A percentile compares a stretch with the other conserved stretches of the same genome.
Conservation (phyloP, 2,888 invertebrate species). For the Neoaliturus tenellus region DNA sequence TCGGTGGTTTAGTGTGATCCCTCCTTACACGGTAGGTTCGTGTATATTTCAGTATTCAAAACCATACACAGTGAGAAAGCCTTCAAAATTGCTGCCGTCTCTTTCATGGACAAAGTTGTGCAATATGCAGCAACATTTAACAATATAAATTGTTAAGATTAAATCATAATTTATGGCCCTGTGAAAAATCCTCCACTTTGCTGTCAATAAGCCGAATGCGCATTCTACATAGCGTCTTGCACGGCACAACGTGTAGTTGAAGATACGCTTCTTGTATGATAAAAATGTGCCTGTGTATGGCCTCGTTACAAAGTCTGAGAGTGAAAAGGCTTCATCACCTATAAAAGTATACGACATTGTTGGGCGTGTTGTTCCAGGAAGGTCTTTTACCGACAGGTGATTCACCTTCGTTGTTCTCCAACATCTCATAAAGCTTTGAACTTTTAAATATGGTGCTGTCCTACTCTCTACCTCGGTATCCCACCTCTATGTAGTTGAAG, state of each 20-base stretch:
- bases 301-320: background rate
- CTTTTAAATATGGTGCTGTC: constrained; percentile 56
- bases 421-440: constrained; percentile 8
- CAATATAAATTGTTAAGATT: no score
- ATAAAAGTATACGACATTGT: background rate
- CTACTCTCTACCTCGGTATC: constrained; percentile 46
- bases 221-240: background rate
- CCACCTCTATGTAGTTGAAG: constrained; percentile 54
- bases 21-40: no score
- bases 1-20: no score
- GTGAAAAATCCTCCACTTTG: constrained; percentile 55
- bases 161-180: constrained; percentile 46
- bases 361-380: constrained; percentile 44
- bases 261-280: background rate
- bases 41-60: no score
- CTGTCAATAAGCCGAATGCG: constrained; percentile 5
- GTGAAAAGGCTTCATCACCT: constrained; percentile 1
- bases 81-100: no score
- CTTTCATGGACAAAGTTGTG: no score
- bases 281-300: constrained; percentile 11
- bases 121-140: no score
- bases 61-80: no score
- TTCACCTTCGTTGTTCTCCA: constrained; percentile 28
- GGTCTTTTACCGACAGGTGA: constrained; percentile 35
- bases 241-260: background rate